These are phyloP conservation scores for Trichomalopsis sarcophagae DNA, from an alignment of 1,140 invertebrate species.

Conservation along the genomic window DNA sequence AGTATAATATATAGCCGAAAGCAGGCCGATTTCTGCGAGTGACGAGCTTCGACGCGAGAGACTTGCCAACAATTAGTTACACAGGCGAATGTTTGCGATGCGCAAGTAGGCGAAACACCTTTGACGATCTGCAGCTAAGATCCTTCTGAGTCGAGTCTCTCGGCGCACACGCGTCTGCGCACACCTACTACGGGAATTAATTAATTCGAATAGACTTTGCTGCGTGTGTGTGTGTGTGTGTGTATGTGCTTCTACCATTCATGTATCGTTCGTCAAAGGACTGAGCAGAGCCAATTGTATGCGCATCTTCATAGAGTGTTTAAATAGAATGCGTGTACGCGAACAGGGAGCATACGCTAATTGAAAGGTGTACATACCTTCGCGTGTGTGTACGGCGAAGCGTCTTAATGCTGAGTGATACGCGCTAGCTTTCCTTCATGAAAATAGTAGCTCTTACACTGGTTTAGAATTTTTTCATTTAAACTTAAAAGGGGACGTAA, in stretches of 20 bases:
- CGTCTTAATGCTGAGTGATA: no score
- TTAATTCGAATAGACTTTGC: constrained; percentile 21
- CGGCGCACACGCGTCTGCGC: neutral
- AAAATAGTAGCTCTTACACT: no score
- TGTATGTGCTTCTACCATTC: neutral
- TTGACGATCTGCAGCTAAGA: neutral
- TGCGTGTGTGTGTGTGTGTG: neutral
- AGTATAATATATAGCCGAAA: neutral
- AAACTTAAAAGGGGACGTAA: no score
- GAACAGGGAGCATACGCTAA: neutral
- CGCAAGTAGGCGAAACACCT: constrained; percentile 20
- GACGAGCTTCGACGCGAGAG: constrained; percentile 5
- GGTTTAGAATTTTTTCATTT: no score
- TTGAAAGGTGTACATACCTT: neutral
- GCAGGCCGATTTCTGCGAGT: neutral
- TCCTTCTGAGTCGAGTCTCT: neutral
- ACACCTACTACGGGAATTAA: constrained; percentile 6
- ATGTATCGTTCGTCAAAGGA: neutral
- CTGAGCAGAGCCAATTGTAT: neutral
- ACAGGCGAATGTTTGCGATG: constrained; percentile 13
- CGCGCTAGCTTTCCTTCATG: no score
- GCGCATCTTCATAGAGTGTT: neutral
- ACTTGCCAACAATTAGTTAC: constrained; percentile 17
- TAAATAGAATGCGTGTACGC: neutral
- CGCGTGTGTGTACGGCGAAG: no score